A percentile compares a stretch with the other conserved stretches of the same genome.
These are phyloP conservation scores for Calvadosia cruxmelitensis DNA, from an alignment of 30 jellyfish, hydroid and myxozoan genomes.

Conservation along the genomic window DNA sequence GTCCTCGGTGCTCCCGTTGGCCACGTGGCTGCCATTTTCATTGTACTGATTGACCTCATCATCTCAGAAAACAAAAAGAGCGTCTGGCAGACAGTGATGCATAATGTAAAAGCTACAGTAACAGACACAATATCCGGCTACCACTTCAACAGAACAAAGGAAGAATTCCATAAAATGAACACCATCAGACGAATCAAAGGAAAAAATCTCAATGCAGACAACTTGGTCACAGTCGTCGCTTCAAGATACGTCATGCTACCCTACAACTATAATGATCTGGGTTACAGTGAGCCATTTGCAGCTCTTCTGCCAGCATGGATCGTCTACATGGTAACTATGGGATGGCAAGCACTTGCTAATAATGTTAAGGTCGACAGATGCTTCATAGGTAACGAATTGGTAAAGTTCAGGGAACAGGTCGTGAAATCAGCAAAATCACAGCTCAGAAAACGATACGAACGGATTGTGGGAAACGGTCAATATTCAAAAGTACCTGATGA, in stretches of 20 bases:
- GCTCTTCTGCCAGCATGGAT: background rate
- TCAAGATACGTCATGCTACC: background rate
- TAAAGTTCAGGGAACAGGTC: background rate
- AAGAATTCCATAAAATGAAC: too few species aligned
- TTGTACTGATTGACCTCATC: background rate
- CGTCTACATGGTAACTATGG: background rate
- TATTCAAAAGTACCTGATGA: too few species aligned
- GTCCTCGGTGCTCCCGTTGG: background rate
- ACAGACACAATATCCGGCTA: background rate
- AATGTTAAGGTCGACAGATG: background rate
- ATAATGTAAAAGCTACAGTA: background rate
- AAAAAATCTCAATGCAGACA: background rate
- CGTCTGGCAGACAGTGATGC: background rate
- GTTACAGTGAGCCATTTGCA: background rate
- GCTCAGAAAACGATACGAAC: background rate
- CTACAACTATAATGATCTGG: background rate
- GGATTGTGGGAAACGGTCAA: background rate
- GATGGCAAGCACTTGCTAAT: background rate
- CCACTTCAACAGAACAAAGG: background rate
- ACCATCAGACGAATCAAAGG: background rate
- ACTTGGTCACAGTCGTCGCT: background rate
- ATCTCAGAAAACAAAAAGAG: background rate
- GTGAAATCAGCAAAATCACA: background rate
- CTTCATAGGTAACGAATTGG: background rate
- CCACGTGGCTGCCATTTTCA: background rate